Evolutionary conservation across 2,888 invertebrate species (phyloP).

Genomic region (Hirtodrosophila alboralis): DNA sequence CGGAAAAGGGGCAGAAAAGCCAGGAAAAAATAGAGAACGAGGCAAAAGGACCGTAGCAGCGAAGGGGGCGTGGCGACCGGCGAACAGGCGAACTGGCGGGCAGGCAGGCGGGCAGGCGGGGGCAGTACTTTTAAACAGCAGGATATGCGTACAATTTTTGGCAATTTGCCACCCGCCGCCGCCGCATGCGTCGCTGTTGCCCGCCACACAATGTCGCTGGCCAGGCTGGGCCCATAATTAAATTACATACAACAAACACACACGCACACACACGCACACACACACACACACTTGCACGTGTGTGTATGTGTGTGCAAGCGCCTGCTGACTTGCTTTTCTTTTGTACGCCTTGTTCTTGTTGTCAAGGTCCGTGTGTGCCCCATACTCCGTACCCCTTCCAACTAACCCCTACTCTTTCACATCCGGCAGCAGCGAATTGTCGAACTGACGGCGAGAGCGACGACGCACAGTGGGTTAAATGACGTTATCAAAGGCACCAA

Average conservation of each 20-base stretch:
- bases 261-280: slow-evolving; percentile 17
- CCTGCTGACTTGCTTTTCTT: slow-evolving; percentile 75
- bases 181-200: slow-evolving; percentile 56
- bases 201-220: slow-evolving; percentile 34
- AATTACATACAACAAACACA: slow-evolving; percentile 65
- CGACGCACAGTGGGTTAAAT: no score
- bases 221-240: slow-evolving; percentile 70
- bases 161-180: slow-evolving; percentile 78
- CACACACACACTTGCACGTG: slow-evolving; percentile 3
- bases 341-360: slow-evolving; percentile 43
- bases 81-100: no score
- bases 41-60: no score
- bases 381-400: slow-evolving; percentile 15
- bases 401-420: slow-evolving; percentile 13
- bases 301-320: slow-evolving; percentile 45
- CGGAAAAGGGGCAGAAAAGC: slow-evolving; percentile 59
- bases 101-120: neutral
- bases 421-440: slow-evolving; percentile 53
- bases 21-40: slow-evolving; percentile 41
- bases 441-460: slow-evolving; percentile 19
- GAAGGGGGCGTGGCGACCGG: no score
- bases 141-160: slow-evolving; percentile 80
- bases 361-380: slow-evolving; percentile 55
- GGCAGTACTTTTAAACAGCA: slow-evolving; percentile 73
- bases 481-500: no score